These are phyloP conservation scores for Phoxinus dragarum DNA, from an alignment of 2,797 vertebrate species.

Conservation along the genomic window DNA sequence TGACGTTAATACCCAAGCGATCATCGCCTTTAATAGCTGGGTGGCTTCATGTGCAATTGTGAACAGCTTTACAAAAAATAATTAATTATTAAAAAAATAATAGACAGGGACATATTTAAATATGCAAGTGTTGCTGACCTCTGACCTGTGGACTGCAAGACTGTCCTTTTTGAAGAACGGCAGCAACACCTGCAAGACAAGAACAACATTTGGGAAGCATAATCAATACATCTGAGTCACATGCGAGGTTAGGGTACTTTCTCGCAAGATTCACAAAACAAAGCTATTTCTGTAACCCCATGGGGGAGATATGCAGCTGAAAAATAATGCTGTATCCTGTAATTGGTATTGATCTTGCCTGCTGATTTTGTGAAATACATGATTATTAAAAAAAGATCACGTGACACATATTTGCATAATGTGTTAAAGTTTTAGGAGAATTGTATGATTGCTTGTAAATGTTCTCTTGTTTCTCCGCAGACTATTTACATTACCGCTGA, in stretches of 20 bases:
- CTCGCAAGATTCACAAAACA: constrained; percentile 24
- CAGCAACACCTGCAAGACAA: constrained; percentile 53
- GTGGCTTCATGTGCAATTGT: neutral
- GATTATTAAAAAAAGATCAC: constrained; percentile 29
- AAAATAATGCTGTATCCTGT: constrained; percentile 15
- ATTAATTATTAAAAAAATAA: neutral
- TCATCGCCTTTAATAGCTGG: neutral
- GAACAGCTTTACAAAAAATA: neutral
- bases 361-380: constrained; percentile 2
- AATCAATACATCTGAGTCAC: constrained; percentile 30
- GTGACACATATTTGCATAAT: constrained; percentile 3
- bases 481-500: neutral
- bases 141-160: constrained; percentile 47
- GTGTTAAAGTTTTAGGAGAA: constrained; percentile 17
- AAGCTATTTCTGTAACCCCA: constrained; percentile 20
- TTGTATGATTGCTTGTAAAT: constrained; percentile 1
- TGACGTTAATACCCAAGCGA: constrained; percentile 8
- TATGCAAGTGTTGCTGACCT: constrained; percentile 50
- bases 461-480: neutral
- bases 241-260: constrained; percentile 4
- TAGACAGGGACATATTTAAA: neutral
- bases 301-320: constrained; percentile 23
- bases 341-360: constrained; percentile 25
- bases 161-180: constrained; percentile 8
- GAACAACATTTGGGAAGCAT: constrained; percentile 40